phyloP scores from a whole-genome alignment of 2,888 invertebrate genomes.

The Yponomeuta plumbellus region DNA sequence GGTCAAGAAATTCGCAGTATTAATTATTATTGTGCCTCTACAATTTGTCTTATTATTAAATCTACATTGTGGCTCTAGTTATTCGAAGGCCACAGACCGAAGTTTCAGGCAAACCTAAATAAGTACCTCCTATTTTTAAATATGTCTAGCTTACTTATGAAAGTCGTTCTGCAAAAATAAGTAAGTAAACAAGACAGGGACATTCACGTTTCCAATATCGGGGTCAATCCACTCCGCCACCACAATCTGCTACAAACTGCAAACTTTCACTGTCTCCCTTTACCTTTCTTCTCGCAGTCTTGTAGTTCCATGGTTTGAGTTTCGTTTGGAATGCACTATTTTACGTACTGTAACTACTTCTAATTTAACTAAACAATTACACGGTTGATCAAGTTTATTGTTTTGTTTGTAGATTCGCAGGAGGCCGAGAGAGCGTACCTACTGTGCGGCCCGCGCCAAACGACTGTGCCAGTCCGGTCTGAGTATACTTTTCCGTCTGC shows the following conservation, averaged over 20 bases:
- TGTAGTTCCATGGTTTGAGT: slow-evolving; percentile 42
- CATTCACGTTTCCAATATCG: slow-evolving; percentile 14
- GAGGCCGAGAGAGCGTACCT: slow-evolving; percentile 24
- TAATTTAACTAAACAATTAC: slow-evolving; percentile 5
- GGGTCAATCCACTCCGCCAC: slow-evolving; percentile 19
- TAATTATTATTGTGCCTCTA: no score
- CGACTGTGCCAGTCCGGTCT: slow-evolving; percentile 30
- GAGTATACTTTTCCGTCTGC: background rate
- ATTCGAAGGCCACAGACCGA: no score
- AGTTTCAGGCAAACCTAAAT: no score
- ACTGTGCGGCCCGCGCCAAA: slow-evolving; percentile 28
- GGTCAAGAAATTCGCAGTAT: no score
- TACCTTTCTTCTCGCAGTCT: slow-evolving; percentile 30
- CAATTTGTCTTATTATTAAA: no score
- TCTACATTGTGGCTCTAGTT: no score
- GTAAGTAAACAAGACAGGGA: background rate
- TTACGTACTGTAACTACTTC: background rate
- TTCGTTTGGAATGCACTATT: slow-evolving; percentile 15
- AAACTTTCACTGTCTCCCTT: slow-evolving; percentile 48
- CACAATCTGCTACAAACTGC: slow-evolving; percentile 24
- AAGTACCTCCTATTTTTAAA: no score
- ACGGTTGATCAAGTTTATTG: background rate
- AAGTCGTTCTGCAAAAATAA: background rate
- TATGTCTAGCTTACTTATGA: background rate
- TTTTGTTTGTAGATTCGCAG: slow-evolving; percentile 21